Base-by-base conservation (phyloP, 2,888 invertebrate genomes). In the Pachliopta kotzebuea region DNA sequence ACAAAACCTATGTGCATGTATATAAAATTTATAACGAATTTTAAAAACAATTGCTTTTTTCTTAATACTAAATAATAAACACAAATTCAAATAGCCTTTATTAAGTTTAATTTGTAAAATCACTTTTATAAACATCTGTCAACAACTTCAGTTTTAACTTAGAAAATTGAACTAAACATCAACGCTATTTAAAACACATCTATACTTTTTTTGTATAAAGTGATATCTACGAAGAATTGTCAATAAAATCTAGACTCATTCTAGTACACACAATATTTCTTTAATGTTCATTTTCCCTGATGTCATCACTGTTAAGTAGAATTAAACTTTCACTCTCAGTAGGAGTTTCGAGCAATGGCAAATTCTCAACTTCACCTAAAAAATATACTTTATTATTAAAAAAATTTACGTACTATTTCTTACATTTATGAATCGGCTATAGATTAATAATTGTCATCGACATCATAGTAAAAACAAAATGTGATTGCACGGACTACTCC, bases 301-400 rank as follows among this genome's bases (percentile, higher is more conserved):
- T 73, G 11, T 86, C 85, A 26, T 86, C 86, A 42, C 79, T 73
- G 55, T 83, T 74, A 23, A 90, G 84, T 20, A 89, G 74, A 60
- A 90, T 89, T 60, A 84, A 77, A 71, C 90, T 90, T 72, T 85
- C 89, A 61, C 90, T 90, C 7, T 71, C 79, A 11, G 86, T 78
- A 0, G 87, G 84, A 1, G 88, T 81, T 26, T 89, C 89, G 20
- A 90, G 79, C 20, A 90, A 72, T 4, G 87, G 83, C 65, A 91
- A 76, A 65, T 89, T 91, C 70, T 91, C 91, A 53, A 87, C 87
- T 68, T 91, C 91, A 71, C 90, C 90, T 91, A 83, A 52, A 52
- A 49, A 18, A 52, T 7, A 52, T 45, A 45, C 14, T 45, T 49
- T 49, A 20, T 20, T n/a, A 7, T 49, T 14, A 49, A n/a, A 20